Conservation (phyloP, 2,888 invertebrate genomes). For the Omphaloscelis lunosa region DNA sequence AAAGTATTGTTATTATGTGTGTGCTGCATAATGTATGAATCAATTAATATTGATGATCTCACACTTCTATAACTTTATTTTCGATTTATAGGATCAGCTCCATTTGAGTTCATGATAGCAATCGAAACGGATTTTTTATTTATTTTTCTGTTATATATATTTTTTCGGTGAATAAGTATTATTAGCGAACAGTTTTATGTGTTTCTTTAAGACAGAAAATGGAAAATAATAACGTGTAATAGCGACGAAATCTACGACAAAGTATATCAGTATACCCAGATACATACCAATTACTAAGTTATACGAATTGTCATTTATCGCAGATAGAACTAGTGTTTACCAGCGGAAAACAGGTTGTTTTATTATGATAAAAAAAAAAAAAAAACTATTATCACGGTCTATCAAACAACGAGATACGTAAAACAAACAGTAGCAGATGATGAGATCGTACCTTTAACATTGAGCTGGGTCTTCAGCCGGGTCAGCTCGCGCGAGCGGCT, state of each 20-base stretch:
- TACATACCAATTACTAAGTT: not conserved
- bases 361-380: conserved; percentile 60
- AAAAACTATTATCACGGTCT: conserved; percentile 51
- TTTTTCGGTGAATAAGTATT: not conserved
- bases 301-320: conserved; percentile 27
- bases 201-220: conserved; percentile 7
- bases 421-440: conserved; percentile 30
- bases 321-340: conserved; percentile 38
- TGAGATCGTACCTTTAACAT: conserved; percentile 80
- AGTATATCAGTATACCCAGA: conserved; percentile 7
- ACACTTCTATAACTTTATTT: not conserved
- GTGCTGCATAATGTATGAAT: conserved; percentile 28
- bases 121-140: not conserved
- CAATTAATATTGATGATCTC: conserved; percentile 37
- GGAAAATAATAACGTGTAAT: conserved; percentile 18
- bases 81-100: not conserved
- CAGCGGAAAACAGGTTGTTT: conserved; percentile 43
- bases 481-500: conserved; percentile 84
- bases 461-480: conserved; percentile 83
- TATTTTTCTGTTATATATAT: not conserved
- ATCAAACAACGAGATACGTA: conserved; percentile 45
- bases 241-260: conserved; percentile 14
- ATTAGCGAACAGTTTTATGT: conserved; percentile 14
- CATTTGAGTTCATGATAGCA: not conserved
- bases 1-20: conserved; percentile 11